Evolutionary conservation across 2,113 vertebrate species (phyloP), one percentile per base, ranked within the genome.

Genomic region (Mustela lutreola): DNA sequence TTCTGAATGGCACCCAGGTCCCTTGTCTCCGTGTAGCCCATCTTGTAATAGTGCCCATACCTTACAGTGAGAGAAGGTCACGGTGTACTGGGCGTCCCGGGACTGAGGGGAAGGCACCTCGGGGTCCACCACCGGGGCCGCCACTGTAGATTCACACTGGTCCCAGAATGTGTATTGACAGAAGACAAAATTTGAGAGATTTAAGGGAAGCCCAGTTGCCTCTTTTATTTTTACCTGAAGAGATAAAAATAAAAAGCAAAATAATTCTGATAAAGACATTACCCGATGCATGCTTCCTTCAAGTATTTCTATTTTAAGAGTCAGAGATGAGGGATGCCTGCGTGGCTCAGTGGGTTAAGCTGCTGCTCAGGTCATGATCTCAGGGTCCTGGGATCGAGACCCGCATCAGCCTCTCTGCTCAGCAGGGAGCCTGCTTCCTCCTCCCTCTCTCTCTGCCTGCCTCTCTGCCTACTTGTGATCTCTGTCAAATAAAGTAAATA

Each of bases 91-190:
- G 39, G 99, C 98, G 7, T 99, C 99, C 93, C 99, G 99, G 94
- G 98, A 99, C 88, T 98, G 99, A 36, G 99, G 98, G 24, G 99
- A 99, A 45, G 99, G 99, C 96, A 99, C 99, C 87, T 99, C 99
- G 6, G 99, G 99, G 98, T 99, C 99, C 95, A 99, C 99, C 97
- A 99, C 99, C 2, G 99, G 99, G 79, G 99, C 99, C 0, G 99
- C 99, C 96, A 99, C 99, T 0, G 99, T 99, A 53, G 99, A 99
- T 85, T 99, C 98, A 0, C 99, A 98, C 45, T 99, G 99, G 98
- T 99, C 99, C 99, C 99, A 99, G 98, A 99, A 99, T 0, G 99
- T 99, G 94, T 99, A 99, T 97, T 99, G 99, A 98, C 99, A 99
- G 99, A 99, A 99, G 70, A 99, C 99, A 62, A 99, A 99, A 98